Evolutionary conservation across 92 coral and sea anemone species (phyloP), one percentile per base, ranked within the genome.

Genomic region (Epizoanthus scotinus): DNA sequence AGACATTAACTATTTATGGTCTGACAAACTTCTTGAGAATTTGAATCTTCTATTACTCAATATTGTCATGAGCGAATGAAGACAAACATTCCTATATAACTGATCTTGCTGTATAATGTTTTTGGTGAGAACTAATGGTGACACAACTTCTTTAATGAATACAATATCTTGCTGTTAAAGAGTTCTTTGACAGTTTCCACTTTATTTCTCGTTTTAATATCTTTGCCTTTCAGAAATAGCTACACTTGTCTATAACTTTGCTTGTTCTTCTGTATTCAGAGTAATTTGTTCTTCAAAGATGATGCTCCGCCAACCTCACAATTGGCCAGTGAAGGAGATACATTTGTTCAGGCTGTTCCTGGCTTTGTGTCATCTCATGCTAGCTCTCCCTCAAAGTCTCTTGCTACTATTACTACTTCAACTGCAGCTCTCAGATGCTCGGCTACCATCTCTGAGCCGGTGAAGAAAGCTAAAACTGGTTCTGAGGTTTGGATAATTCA

Each of bases 241-340:
- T 57, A 20, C n/a, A n/a, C 14, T 34, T 29, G 31, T 54, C 47
- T 40, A 28, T 59, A 31, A 31, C 63, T 75, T 38, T 28, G 20
- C 42, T 50, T 73, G 29, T 88, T 62, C 38, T 59, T 55, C 63
- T 58, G 26, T 58, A 66, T 78, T 15, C 82, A 92, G 97, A 92
- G 97, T 64, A 87, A 88, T 85, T 78, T 92, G 88, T 92, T 92
- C 91, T 92, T 92, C 85, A 92, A 92, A 58, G 94, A 92, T 78
- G 97, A 92, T 25, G 86, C 77, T 59, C 94, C 91, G 0, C 84
- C 90, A 8, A 73, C 60, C 21, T 84, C 71, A 14, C 90, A 90
- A 26, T 83, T 85, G 72, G 84, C 85, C 70, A 78, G 86, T 6
- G 40, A 87, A 65, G 97, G 93, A 0, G 97, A 92, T 83, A 49